Evolutionary conservation across 2,113 vertebrate genomes (phyloP), one percentile per base, ranked within the genome.

Genomic region (Sciurus niger): DNA sequence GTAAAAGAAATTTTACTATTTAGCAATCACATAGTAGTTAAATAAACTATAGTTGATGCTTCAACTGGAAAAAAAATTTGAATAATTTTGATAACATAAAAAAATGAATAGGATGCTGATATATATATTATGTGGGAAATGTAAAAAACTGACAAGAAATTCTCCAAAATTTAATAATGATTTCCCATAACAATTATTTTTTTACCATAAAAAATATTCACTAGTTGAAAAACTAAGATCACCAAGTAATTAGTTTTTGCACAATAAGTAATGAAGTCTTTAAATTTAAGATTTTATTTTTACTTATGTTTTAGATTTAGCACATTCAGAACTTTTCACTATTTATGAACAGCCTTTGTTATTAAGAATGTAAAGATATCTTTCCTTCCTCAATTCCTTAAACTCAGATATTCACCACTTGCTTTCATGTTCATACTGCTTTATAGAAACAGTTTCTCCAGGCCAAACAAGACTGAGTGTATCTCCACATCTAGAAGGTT

Each of bases 181-280:
- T 30, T 77, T 90, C 76, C 53, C 82, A 40, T 28, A 84, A 70
- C 70, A 74, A 92, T 46, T 10, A 83, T 40, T 16, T 40, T 40
- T 74, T 67, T 68, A 78, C 65, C 58, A 72, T 74, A 51, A 90
- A 90, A 37, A 37, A 40, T 73, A 63, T 8, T 51, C 0, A 43
- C 6, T 80, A 83, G 25, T 25, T 95, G 48, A 77, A 92, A 95
- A 86, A 53, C 84, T 80, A 93, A 76, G 8, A 2, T 84, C 25
- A 93, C 34, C n/a, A 58, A 68, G 12, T 94, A 11, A 58, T 72
- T 2, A 40, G 13, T 12, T 53, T 91, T 65, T 16, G 5, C 14
- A 22, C 93, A 72, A 73, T 60, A 96, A 96, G 24, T 13, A 92
- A 78, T 83, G 51, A 90, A 58, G 17, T 76, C 24, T 96, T 94